Evolutionary conservation across 2,113 vertebrate species (phyloP).

Genomic region (Chamaetylas fuelleborni): DNA sequence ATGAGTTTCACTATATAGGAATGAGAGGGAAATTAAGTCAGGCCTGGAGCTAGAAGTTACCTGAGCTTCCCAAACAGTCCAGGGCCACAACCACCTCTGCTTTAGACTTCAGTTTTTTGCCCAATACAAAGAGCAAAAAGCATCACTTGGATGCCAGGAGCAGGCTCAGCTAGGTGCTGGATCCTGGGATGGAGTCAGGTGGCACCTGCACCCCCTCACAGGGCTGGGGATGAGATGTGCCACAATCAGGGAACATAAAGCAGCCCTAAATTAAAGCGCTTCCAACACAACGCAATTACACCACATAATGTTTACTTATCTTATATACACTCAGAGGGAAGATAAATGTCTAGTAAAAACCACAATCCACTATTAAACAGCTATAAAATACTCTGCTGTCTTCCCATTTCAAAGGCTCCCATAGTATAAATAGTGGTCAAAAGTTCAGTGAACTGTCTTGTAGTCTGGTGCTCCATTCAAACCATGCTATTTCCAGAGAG

Average conservation of each 20-base stretch:
- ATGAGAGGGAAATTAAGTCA: not conserved
- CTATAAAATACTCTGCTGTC: conserved; percentile 74
- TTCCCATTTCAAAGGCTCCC: conserved; percentile 70
- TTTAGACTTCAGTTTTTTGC: not conserved
- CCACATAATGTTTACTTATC: conserved; percentile 65
- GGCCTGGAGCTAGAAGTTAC: not conserved
- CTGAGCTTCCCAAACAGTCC: not conserved
- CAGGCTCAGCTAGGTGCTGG: not conserved
- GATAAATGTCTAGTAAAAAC: conserved; percentile 70
- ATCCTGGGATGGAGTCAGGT: not conserved
- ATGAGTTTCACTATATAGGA: not conserved
- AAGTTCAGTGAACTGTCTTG: conserved; percentile 82
- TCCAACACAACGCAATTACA: conserved; percentile 39
- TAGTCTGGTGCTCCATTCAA: conserved; percentile 76
- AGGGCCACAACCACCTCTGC: not conserved
- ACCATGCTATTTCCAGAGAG: conserved; percentile 77
- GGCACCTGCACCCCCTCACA: not conserved
- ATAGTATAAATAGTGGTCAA: conserved; percentile 79
- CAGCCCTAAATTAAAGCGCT: conserved; percentile 51
- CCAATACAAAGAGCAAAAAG: not conserved
- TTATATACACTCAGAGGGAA: conserved; percentile 59
- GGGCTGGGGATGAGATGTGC: not conserved
- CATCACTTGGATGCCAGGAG: not conserved
- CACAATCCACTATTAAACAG: conserved; percentile 72
- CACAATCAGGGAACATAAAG: conserved; percentile 47